A percentile compares a stretch with the other conserved stretches of the same genome.
phyloP scores from a whole-genome alignment of 2,113 vertebrate species.

The Patagioenas fasciata region DNA sequence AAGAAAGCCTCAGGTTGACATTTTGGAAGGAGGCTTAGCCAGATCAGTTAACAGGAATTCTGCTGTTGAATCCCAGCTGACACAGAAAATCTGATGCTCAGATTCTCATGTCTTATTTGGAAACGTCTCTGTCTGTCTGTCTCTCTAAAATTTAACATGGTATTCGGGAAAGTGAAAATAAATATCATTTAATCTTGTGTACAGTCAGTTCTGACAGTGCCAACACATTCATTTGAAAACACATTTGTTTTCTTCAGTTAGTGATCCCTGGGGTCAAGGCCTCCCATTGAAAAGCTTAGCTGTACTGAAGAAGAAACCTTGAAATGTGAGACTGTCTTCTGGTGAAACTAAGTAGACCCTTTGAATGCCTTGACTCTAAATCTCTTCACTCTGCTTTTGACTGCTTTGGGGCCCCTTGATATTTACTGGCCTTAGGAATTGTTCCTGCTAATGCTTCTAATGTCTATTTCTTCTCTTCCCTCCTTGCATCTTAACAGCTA shows the following conservation, averaged over 20 bases:
- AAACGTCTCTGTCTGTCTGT: conserved; percentile 15
- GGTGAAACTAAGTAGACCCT: conserved; percentile 52
- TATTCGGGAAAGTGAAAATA: conserved; percentile 58
- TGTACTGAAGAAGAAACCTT: conserved; percentile 64
- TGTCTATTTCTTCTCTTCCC: background rate
- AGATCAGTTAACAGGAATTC: conserved; percentile 18
- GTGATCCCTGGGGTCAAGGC: conserved; percentile 59
- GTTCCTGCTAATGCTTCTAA: conserved; percentile 25
- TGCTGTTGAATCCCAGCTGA: background rate
- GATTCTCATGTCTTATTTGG: conserved; percentile 36
- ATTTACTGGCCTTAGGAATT: conserved; percentile 49
- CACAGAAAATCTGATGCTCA: conserved; percentile 26
- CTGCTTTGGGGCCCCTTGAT: conserved; percentile 46
- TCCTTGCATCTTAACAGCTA: background rate
- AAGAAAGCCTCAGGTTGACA: background rate
- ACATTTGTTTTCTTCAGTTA: conserved; percentile 56
- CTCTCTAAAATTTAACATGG: conserved; percentile 31
- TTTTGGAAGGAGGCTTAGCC: conserved; percentile 8
- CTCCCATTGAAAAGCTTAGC: conserved; percentile 61
- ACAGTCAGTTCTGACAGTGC: conserved; percentile 55
- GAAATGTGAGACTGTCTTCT: conserved; percentile 65
- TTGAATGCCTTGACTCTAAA: conserved; percentile 65
- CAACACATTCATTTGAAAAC: conserved; percentile 59
- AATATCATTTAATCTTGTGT: conserved; percentile 55
- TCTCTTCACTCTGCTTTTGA: conserved; percentile 49